Base-by-base conservation (phyloP, 2,113 vertebrate species). In the Leiothrix lutea region DNA sequence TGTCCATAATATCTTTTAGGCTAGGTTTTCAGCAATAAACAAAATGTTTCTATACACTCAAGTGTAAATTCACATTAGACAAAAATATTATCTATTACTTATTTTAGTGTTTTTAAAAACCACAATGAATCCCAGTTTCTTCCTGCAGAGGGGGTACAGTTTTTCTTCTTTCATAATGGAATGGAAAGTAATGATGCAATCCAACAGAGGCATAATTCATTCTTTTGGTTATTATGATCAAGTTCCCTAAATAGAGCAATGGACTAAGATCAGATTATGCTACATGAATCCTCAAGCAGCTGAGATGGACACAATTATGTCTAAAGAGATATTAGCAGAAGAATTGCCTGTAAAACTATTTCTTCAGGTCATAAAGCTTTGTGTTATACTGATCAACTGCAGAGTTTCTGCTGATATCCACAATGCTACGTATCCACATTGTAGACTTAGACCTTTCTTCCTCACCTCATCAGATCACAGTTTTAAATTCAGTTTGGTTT, bases 161-260 rank as follows among this genome's bases (percentile, higher is more conserved):
- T 77, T 90, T 96, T 94, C 90, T 94, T 61, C 75, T 86, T 95
- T 94, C 54, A 35, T 96, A 96, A 95, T 88, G 74, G 87, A 95
- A 96, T 92, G 84, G 95, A 97, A 97, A 96, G 69, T 95, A 97
- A 95, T 97, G 91, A 97, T 96, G 92, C 78, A 77, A 97, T 96
- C 80, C 67, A 92, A 95, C 67, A 97, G 92, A 97, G 35, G 19
- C 57, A 89, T 95, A 93, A 91, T 89, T 95, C 74, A 91, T 93
- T 80, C 60, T 86, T 97, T 97, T 96, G 77, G 86, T 96, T 90
- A 90, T 92, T 81, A 88, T 91, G 50, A 81, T 84, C 73, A 91
- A 64, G 16, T 95, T 94, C 85, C 48, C 89, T 94, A 96, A 97
- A 91, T 53, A 94, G 38, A 90, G 42, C n/a, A 71, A 65, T 53